phyloP scores from a whole-genome alignment of 2,797 vertebrate species.

The Esox masquinongy region DNA sequence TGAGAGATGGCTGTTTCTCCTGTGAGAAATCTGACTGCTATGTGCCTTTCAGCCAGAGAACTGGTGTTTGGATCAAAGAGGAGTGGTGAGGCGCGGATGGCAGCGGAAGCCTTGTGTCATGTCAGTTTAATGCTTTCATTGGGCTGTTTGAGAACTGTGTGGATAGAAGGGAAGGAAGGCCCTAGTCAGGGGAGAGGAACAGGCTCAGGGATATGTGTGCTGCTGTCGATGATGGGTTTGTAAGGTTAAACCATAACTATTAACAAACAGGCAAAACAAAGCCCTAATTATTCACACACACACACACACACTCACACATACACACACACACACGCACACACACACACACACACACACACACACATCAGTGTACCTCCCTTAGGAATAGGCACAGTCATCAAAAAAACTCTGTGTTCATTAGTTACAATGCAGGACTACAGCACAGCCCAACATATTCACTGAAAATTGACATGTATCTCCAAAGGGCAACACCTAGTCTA shows the following conservation, averaged over 20 bases:
- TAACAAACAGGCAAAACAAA: constrained; percentile 66
- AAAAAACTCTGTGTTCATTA: constrained; percentile 27
- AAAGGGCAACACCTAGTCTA: background rate
- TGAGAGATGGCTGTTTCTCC: background rate
- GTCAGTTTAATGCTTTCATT: constrained; percentile 21
- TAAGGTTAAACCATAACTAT: constrained; percentile 64
- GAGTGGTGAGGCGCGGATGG: constrained; percentile 14
- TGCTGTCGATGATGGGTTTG: constrained; percentile 52
- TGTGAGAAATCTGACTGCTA: background rate
- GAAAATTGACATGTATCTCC: background rate
- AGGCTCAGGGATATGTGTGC: constrained; percentile 2
- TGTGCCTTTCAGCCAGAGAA: constrained; percentile 8
- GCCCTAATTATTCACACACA: constrained; percentile 52
- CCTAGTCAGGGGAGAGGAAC: background rate
- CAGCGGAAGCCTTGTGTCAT: constrained; percentile 23
- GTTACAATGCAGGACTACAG: background rate
- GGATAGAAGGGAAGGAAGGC: background rate
- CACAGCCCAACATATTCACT: background rate
- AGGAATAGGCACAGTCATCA: constrained; percentile 45
- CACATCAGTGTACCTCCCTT: constrained; percentile 24
- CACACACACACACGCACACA: constrained; percentile 18
- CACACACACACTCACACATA: background rate
- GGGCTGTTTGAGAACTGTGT: constrained; percentile 2
- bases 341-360: constrained; percentile 6
- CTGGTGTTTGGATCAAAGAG: constrained; percentile 34